Conservation (phyloP, 2,113 vertebrate genomes). For the Tupaia tana region DNA sequence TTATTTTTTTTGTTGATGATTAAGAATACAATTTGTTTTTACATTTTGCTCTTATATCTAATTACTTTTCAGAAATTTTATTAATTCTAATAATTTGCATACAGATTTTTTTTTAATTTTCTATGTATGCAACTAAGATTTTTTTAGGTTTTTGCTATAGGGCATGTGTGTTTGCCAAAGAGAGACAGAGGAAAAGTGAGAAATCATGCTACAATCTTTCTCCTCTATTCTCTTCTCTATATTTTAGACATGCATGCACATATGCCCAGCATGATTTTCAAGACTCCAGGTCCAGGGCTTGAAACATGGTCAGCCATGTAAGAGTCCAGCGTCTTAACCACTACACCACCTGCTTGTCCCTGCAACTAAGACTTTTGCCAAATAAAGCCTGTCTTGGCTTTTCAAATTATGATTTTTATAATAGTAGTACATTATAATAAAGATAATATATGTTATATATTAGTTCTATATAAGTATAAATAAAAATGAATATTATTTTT, state of each 20-base stretch:
- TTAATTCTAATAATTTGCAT: background rate
- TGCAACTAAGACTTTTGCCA: background rate
- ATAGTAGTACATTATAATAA: constrained; percentile 5
- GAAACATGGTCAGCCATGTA: no score
- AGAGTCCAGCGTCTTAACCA: no score
- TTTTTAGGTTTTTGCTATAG: no score
- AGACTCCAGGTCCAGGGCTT: no score
- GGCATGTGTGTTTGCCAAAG: no score
- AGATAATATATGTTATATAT: background rate
- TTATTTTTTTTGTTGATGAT: no score
- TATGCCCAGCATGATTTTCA: no score
- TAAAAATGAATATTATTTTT: background rate
- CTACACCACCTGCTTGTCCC: no score
- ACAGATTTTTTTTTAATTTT: background rate
- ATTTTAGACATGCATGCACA: no score
- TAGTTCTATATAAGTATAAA: background rate
- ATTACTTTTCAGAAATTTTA: background rate
- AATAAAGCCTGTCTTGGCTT: background rate
- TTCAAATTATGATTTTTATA: constrained; percentile 20
- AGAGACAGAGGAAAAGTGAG: no score
- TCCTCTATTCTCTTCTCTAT: no score
- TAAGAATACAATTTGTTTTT: background rate
- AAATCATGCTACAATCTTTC: no score
- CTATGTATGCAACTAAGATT: background rate
- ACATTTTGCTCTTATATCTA: background rate